A percentile compares a stretch with the other conserved stretches of the same genome.
Evolutionary conservation across 2,113 vertebrate genomes (phyloP).

Genomic region (Cheilinus undulatus): DNA sequence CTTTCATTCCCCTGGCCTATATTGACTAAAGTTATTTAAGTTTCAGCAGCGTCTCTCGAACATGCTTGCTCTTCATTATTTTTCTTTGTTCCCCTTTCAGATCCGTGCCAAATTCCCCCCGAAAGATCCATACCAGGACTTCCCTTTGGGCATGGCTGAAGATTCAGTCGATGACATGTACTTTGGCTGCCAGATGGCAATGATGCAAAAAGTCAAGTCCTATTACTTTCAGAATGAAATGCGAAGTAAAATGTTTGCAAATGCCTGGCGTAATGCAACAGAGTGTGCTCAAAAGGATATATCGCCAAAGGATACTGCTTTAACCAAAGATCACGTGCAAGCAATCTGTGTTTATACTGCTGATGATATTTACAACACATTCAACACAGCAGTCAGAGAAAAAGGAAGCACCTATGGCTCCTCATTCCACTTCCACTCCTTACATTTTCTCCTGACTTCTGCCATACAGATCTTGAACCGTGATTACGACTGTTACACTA

Average conservation of each 20-base stretch:
- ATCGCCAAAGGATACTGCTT: no score
- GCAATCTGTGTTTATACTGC: constrained; percentile 48
- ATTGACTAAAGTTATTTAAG: no score
- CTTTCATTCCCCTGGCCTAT: no score
- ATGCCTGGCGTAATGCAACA: not conserved
- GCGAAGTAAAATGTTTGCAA: fast-evolving
- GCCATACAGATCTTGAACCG: constrained; percentile 28
- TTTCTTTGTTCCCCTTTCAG: not conserved
- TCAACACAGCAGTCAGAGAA: constrained; percentile 10
- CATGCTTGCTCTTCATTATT: not conserved
- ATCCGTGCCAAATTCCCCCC: not conserved
- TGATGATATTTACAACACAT: fast-evolving
- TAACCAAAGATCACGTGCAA: constrained; percentile 17
- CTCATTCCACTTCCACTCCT: constrained; percentile 14
- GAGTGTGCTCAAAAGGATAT: fast-evolving
- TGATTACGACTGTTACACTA: not conserved
- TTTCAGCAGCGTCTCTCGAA: no score
- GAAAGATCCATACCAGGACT: fast-evolving
- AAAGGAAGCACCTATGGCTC: not conserved
- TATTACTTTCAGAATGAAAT: constrained; percentile 10
- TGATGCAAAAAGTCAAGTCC: not conserved
- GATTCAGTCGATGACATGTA: constrained; percentile 51
- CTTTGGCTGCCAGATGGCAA: not conserved
- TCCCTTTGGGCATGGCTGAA: not conserved
- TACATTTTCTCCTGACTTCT: constrained; percentile 49